Evolutionary conservation across 2,888 invertebrate species (phyloP), one percentile per base, ranked within the genome.

Genomic region (Zeuzera pyrina): DNA sequence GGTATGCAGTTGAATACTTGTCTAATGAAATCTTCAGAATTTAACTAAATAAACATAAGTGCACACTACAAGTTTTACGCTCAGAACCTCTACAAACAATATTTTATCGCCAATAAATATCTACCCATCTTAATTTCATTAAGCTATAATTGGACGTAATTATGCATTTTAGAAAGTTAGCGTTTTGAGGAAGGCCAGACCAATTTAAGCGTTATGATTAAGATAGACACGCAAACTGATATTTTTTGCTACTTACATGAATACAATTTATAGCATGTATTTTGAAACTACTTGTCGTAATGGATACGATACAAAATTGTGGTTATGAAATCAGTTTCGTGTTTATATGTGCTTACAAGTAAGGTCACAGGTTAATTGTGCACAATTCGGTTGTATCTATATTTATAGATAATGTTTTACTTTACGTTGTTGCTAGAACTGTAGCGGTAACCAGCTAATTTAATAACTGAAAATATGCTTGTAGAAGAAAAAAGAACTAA

Each of bases 301-400:
- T 29, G 33, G 36, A 36, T 42, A 41, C 30, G 33, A 41, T 48
- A 41, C 38, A 27, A 39, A 37, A 34, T 42, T 57, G 56, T 34
- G 46, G 58, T 71, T 70, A 54, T 45, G 57, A 65, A 68, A 69
- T 55, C 45, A 38, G 49, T 59, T 58, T 62, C 43, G 42, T 47
- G 44, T 57, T 5, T 34, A 31, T 15, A 12, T 43, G 42, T 47
- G 44, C 57, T 5, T 34, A 31, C 15, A 12, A 38, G 33, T 31
- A 50, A 57, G 57, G 57, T 53, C 67, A 58, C 48, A 58, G 57
- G 59, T 57, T 55, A 63, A 39, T 45, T 42, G 28, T 34, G 34
- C 31, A 34, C 36, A 31, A 36, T 30, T 7, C 19, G 8, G 6
- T 19, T 19, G 8, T 22, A 15, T 27, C n/a, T n/a, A n/a, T n/a